These are phyloP conservation scores for Apolygus lucorum DNA, from an alignment of 1,140 invertebrate species.

Conservation along the genomic window DNA sequence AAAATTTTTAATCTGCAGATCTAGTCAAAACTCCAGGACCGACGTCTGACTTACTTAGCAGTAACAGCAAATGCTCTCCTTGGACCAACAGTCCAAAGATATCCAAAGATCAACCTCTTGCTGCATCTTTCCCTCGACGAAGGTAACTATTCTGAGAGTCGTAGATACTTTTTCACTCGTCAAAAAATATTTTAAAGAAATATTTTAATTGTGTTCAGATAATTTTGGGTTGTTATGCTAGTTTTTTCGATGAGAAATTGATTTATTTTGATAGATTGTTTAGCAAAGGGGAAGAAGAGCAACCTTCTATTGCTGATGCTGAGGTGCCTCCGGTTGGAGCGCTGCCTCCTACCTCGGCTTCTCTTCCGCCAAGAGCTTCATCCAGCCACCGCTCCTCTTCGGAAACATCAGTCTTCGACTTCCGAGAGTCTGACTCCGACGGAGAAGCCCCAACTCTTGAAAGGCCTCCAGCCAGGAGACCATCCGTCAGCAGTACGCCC, in stretches of 20 bases:
- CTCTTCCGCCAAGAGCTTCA: conserved; percentile 20
- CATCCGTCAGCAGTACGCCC: conserved; percentile 46
- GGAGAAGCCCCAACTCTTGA: conserved; percentile 49
- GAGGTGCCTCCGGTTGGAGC: conserved; percentile 8
- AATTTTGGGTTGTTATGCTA: neutral
- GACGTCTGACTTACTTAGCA: neutral
- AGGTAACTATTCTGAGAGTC: conserved; percentile 10
- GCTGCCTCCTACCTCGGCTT: neutral
- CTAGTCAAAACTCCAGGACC: conserved; percentile 9
- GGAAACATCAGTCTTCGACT: conserved; percentile 55
- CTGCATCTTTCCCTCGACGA: conserved; percentile 15
- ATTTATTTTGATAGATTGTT: conserved; percentile 6
- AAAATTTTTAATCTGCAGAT: neutral
- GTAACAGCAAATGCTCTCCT: neutral
- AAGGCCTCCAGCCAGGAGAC: conserved; percentile 40
- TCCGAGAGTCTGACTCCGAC: conserved; percentile 50
- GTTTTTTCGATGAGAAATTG: neutral
- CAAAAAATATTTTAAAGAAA: too few species aligned
- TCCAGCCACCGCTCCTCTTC: conserved; percentile 49
- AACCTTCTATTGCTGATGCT: neutral
- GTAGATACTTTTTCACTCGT: too few species aligned
- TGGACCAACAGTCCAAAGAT: conserved; percentile 7
- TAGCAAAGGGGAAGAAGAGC: conserved; percentile 9
- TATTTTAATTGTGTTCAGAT: neutral
- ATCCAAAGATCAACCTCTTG: conserved; percentile 14